Evolutionary conservation across 2,797 vertebrate species (phyloP).

Genomic region (Crax fasciolata): DNA sequence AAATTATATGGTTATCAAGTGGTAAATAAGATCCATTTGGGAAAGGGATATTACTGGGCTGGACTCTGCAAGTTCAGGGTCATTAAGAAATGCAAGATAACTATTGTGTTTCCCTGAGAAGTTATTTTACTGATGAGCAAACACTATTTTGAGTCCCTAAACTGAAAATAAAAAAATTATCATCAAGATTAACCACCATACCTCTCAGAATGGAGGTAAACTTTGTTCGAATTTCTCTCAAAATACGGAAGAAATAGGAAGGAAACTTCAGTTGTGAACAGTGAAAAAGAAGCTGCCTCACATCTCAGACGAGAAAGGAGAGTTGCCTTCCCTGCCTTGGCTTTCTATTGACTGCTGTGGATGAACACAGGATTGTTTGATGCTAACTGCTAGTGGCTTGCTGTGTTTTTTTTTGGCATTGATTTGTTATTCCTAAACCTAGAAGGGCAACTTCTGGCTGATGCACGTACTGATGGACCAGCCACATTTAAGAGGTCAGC

Average conservation of each 20-base stretch:
- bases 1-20: background rate
- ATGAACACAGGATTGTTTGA: fast-evolving
- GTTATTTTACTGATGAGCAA: background rate
- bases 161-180: background rate
- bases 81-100: background rate
- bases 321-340: background rate
- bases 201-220: background rate
- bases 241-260: background rate
- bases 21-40: background rate
- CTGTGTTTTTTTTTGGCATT: background rate
- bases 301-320: background rate
- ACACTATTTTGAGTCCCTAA: background rate
- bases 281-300: background rate
- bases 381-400: background rate
- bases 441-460: background rate
- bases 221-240: background rate
- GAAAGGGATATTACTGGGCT: background rate
- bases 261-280: background rate
- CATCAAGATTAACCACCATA: fast-evolving
- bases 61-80: background rate
- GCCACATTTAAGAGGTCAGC: background rate
- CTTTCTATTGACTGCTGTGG: background rate
- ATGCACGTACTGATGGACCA: background rate
- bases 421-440: background rate
- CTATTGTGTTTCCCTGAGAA: background rate